Base-by-base conservation (phyloP, 1,140 invertebrate species). In the Acromyrmex charruanus region DNA sequence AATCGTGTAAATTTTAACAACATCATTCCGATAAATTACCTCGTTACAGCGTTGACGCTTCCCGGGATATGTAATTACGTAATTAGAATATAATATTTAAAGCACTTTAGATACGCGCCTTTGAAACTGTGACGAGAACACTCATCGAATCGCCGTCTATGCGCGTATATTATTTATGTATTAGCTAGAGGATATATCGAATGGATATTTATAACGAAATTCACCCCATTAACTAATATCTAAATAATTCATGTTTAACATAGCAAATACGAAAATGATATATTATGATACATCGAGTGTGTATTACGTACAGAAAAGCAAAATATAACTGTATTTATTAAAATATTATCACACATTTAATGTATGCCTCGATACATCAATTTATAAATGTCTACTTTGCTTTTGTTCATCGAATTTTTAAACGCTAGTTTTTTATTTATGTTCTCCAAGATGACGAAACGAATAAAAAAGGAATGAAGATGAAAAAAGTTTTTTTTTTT, bases 71-170 rank as follows among this genome's bases (percentile, higher is more conserved):
- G 25, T 71, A 81, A 69, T 71, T 81, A 58, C 31, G 25, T 59
- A 82, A 72, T 72, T 72, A 74, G 28, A 18, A 58, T 82, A 16
- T 72, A 72, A 35, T 74, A 74, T 61, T 74, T 59, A 74, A 51
- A 82, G 35, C 21, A 39, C 35, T 77, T 77, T 49, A 12, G 21
- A n/a, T 35, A n/a, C 51, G 0, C 35, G 77, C 25, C 35, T 75
- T 35, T 59, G 65, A 58, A 81, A 71, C 10, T 16, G 31, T 31
- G 25, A 9, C 7, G 28, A 51, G 44, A 35, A 18, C 18, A 7
- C n/a, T 31, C 68, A 74, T 61, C 58, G 25, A 74, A 74, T 51
- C 55, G 0, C 25, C 39, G 25, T 14, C 35, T 5, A 1, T 6
- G 39, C 18, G 31, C 66, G 39, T 3, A 4, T 21, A 18, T 51